phyloP scores from a whole-genome alignment of 2,888 invertebrate genomes.

The Meliscaeva auricollis region DNA sequence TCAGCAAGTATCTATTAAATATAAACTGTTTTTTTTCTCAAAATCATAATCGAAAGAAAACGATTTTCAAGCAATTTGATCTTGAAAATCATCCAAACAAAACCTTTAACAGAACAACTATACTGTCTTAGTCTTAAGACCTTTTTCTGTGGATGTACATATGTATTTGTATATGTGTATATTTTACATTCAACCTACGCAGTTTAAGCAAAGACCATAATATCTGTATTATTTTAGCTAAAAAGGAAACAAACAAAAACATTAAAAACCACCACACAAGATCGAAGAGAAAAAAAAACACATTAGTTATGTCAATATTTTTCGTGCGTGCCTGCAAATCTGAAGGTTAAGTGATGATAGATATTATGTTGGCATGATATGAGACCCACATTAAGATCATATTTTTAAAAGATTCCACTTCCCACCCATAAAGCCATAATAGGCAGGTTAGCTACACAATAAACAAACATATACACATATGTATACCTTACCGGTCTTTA shows the following conservation, averaged over 20 bases:
- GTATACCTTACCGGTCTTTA: too few relatives aligned
- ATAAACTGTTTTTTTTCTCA: too few relatives aligned
- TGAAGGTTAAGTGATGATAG: not conserved
- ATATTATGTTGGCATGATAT: not conserved
- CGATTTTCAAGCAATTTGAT: too few relatives aligned
- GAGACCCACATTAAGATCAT: not conserved
- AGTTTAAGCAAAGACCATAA: not conserved
- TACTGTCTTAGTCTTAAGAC: too few relatives aligned
- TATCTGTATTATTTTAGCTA: not conserved
- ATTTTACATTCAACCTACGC: not conserved
- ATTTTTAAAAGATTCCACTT: not conserved
- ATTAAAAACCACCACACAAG: not conserved
- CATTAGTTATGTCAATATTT: not conserved
- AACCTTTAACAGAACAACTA: too few relatives aligned
- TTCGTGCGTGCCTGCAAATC: not conserved
- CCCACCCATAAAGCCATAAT: too few relatives aligned
- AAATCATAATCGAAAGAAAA: too few relatives aligned
- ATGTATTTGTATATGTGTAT: too few relatives aligned
- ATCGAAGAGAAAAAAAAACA: not conserved
- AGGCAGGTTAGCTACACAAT: not conserved
- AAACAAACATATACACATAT: too few relatives aligned
- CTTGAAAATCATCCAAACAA: too few relatives aligned
- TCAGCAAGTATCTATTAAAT: too few relatives aligned
- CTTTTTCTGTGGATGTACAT: too few relatives aligned
- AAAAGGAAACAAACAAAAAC: not conserved